Base-by-base conservation (phyloP, 1,140 invertebrate species). In the Penaeus japonicus region DNA sequence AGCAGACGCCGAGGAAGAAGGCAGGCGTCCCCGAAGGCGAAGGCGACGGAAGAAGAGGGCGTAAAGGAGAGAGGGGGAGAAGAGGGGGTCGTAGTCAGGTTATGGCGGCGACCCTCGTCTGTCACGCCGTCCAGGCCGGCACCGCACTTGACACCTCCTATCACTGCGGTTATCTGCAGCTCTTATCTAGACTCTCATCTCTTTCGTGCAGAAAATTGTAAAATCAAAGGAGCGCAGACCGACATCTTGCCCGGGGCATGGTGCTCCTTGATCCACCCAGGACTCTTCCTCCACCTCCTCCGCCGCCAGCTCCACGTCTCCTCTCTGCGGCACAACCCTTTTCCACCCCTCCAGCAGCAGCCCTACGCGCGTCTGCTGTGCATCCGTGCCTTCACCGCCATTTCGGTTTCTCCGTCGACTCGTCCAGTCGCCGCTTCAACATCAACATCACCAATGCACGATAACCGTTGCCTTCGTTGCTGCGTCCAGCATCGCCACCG, bases 121-220 rank as follows among this genome's bases (percentile, higher is more conserved):
- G 85, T 83, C 80, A 57, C 83, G 86, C 78, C 62, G 53, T 79
- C 81, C 3, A 22, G 65, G 54, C 70, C 80, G 65, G 80, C 82
- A 65, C 86, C 77, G 77, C 27, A 77, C 86, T 88, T 88, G 86
- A 88, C 86, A 88, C 86, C 78, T 84, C 78, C 78, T 88, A 88
- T 88, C 86, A 81, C 77, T 83, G 83, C 83, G 86, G 86, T 83
- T 88, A 88, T 88, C 86, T 83, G 80, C 81, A 78, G 73, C 53
- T 84, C 59, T 88, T 88, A 88, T 88, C 86, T 88, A 24, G 65
- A 77, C 86, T 78, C 80, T 88, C 86, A 88, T 88, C 86, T 84
- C 78, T 88, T 88, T 88, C 86, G 86, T 88, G 86, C 86, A 88
- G 86, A 88, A 88, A 88, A 88, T 88, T 88, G 86, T 88, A 88